Percentiles rank a stretch among this genome's conserved stretches.
phyloP scores from a whole-genome alignment of 2,888 invertebrate genomes.

The Melikaiella ostensackeni region DNA sequence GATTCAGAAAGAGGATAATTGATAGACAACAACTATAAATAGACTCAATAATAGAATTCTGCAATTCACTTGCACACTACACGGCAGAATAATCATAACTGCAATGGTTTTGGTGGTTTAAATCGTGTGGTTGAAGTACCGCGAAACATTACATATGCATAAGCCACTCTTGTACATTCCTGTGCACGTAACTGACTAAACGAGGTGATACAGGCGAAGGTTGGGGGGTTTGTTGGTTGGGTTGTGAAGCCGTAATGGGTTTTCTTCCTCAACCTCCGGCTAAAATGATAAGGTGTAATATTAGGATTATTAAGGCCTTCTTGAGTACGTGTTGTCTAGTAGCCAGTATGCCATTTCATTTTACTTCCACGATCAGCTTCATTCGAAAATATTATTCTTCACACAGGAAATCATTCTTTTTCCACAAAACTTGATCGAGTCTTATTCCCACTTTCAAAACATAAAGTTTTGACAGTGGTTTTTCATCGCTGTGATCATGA shows the following conservation, averaged over 20 bases:
- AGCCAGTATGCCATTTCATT: neutral
- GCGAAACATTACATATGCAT: slow-evolving; percentile 60
- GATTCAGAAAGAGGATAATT: neutral
- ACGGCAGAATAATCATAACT: slow-evolving; percentile 47
- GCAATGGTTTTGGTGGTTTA: slow-evolving; percentile 47
- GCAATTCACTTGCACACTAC: neutral
- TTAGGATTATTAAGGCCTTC: slow-evolving; percentile 62
- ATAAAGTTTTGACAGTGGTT: no score
- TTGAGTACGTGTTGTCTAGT: neutral
- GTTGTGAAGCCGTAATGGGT: slow-evolving; percentile 60
- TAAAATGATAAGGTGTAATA: slow-evolving; percentile 66
- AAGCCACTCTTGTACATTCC: slow-evolving; percentile 57
- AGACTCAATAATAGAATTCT: neutral
- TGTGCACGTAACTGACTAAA: slow-evolving; percentile 38
- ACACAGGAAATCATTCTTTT: no score
- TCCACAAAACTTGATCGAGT: no score
- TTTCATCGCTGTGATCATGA: no score
- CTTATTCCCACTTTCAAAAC: no score
- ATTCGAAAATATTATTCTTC: no score
- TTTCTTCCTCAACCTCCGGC: slow-evolving; percentile 57
- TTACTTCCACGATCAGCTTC: neutral
- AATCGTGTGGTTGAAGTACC: slow-evolving; percentile 47
- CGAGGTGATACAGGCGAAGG: slow-evolving; percentile 39
- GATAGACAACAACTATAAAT: neutral
- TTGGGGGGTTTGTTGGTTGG: slow-evolving; percentile 53